A percentile compares a stretch with the other conserved stretches of the same genome.
These are phyloP conservation scores for Diabrotica virgifera DNA, from an alignment of 1,140 invertebrate genomes.

Conservation along the genomic window DNA sequence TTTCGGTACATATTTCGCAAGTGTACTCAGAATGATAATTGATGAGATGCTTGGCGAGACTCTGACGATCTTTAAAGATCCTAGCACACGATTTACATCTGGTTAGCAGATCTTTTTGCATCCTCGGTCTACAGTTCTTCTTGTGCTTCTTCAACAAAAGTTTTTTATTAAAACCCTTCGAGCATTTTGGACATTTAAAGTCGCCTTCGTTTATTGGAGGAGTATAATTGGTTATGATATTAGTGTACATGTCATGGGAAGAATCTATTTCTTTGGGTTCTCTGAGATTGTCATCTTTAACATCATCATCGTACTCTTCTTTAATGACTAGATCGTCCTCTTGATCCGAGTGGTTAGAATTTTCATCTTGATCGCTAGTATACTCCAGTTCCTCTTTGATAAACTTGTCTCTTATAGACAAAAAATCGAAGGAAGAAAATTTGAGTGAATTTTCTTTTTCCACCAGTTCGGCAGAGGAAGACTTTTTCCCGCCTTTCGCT, in stretches of 20 bases:
- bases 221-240: conserved; percentile 47
- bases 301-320: neutral
- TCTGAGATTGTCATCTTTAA: conserved; percentile 5
- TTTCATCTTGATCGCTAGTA: conserved; percentile 4
- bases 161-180: conserved; percentile 55
- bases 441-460: conserved; percentile 36
- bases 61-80: conserved; percentile 58
- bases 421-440: conserved; percentile 39
- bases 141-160: conserved; percentile 56
- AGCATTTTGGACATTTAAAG: conserved; percentile 56
- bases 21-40: conserved; percentile 57
- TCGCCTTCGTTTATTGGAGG: conserved; percentile 49
- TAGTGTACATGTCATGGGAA: conserved; percentile 42
- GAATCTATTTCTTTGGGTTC: conserved; percentile 43
- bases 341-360: conserved; percentile 1
- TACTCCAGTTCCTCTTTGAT: conserved; percentile 36
- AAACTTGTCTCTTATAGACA: conserved; percentile 39
- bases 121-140: conserved; percentile 52
- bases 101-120: conserved; percentile 55
- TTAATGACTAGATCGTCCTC: conserved; percentile 9
- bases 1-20: conserved; percentile 57
- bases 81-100: conserved; percentile 56
- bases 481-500: conserved; percentile 47
- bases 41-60: conserved; percentile 55
- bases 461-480: neutral